Evolutionary conservation across 2,113 vertebrate genomes (phyloP).

Genomic region (Nerophis lumbriciformis): DNA sequence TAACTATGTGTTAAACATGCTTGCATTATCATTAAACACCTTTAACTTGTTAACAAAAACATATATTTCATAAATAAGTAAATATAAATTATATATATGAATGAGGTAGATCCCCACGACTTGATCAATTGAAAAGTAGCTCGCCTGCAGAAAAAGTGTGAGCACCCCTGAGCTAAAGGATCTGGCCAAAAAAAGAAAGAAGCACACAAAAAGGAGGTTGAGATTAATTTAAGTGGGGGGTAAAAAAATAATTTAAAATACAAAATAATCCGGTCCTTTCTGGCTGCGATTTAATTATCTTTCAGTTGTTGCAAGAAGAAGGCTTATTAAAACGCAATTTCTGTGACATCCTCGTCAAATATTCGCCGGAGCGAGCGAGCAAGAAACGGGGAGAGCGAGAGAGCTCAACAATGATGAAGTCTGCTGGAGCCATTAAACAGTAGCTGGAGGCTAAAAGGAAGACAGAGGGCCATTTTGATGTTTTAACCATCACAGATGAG

Average conservation of each 20-base stretch:
- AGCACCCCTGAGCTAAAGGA: constrained; percentile 46
- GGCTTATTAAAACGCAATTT: constrained; percentile 80
- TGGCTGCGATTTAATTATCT: constrained; percentile 77
- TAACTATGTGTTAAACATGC: too few relatives aligned
- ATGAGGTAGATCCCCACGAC: too few relatives aligned
- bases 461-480: constrained; percentile 71
- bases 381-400: constrained; percentile 20
- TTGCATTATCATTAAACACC: too few relatives aligned
- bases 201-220: constrained; percentile 44
- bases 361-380: constrained; percentile 44
- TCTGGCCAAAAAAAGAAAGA: constrained; percentile 45
- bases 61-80: too few relatives aligned
- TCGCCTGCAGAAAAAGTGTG: too few relatives aligned
- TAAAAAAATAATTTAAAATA: constrained; percentile 78
- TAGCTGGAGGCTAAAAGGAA: constrained; percentile 75
- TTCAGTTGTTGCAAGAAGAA: constrained; percentile 72
- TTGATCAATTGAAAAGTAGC: too few relatives aligned
- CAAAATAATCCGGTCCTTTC: constrained; percentile 77
- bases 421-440: constrained; percentile 74
- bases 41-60: too few relatives aligned
- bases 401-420: constrained; percentile 72
- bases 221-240: constrained; percentile 34
- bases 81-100: too few relatives aligned
- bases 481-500: constrained; percentile 75
- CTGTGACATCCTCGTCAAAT: constrained; percentile 78